Percentiles rank a stretch among this genome's conserved stretches.
These are phyloP conservation scores for Vesta saturnalis DNA, from an alignment of 2,888 invertebrate species.

Conservation along the genomic window DNA sequence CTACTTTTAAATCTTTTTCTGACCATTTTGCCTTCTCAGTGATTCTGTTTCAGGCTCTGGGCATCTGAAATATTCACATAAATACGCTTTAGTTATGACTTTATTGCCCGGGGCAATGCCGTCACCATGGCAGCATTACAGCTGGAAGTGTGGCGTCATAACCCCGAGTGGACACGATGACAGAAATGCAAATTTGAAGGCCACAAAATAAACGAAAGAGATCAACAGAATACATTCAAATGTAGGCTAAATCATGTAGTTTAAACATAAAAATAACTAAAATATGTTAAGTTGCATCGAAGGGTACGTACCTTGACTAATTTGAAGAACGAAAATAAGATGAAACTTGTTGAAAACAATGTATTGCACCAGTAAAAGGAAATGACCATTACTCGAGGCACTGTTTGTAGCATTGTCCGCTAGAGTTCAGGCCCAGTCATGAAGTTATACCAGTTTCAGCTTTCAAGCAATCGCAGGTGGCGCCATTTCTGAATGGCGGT, in stretches of 20 bases:
- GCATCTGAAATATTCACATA: background rate
- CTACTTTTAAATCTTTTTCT: background rate
- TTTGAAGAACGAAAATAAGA: background rate
- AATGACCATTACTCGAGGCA: background rate
- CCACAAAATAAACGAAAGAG: too few relatives aligned
- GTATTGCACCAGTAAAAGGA: background rate
- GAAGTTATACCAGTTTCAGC: background rate
- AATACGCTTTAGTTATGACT: too few relatives aligned
- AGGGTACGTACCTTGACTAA: background rate
- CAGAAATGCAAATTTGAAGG: too few relatives aligned
- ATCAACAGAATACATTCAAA: too few relatives aligned
- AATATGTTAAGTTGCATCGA: background rate
- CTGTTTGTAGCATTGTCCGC: too few relatives aligned
- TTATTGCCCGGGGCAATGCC: too few relatives aligned
- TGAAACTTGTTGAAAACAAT: background rate
- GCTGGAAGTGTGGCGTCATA: too few relatives aligned
- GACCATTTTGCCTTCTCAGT: background rate
- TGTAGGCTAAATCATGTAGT: too few relatives aligned
- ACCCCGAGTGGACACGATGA: too few relatives aligned
- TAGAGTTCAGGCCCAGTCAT: too few relatives aligned
- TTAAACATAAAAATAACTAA: too few relatives aligned
- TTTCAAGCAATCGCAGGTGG: background rate
- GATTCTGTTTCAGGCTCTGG: background rate
- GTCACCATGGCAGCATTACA: too few relatives aligned
- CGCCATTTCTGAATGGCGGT: background rate